Evolutionary conservation across 1,140 invertebrate species (phyloP).

Genomic region (Tetragnatha versicolor): DNA sequence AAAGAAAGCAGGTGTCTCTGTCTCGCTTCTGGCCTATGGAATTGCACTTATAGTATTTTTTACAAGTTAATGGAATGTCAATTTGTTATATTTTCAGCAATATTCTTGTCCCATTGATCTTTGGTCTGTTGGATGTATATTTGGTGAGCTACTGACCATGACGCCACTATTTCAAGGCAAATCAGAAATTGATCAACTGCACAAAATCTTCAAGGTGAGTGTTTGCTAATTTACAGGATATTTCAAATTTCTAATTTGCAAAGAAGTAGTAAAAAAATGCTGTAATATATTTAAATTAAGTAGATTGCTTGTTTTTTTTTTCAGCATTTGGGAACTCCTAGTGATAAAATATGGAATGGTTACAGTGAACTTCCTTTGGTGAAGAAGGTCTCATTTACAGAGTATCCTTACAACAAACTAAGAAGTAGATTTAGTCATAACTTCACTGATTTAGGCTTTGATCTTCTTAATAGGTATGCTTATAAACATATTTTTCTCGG

Average conservation of each 20-base stretch:
- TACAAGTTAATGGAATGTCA: background rate
- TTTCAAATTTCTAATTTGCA: background rate
- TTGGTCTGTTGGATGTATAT: slow-evolving; percentile 99
- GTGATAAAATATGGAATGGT: slow-evolving; percentile 93
- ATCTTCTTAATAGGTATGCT: slow-evolving; percentile 74
- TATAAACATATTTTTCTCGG: too few species aligned
- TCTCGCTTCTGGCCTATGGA: too few species aligned
- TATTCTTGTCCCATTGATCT: slow-evolving; percentile 97
- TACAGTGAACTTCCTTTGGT: slow-evolving; percentile 87
- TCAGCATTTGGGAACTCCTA: slow-evolving; percentile 92
- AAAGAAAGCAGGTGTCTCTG: too few species aligned
- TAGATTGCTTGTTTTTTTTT: background rate
- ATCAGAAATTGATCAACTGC: slow-evolving; percentile 93
- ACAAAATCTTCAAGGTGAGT: slow-evolving; percentile 88
- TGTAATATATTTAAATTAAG: background rate
- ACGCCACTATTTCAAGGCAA: slow-evolving; percentile 95
- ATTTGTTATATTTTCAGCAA: slow-evolving; percentile 68
- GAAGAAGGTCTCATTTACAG: slow-evolving; percentile 88
- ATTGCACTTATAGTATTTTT: too few species aligned
- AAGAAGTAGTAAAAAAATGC: background rate
- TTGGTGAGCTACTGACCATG: slow-evolving; percentile 95
- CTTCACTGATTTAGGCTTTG: slow-evolving; percentile 81
- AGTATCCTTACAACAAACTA: slow-evolving; percentile 85
- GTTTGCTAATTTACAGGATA: slow-evolving; percentile 32
- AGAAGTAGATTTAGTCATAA: slow-evolving; percentile 79